These are phyloP conservation scores for Miniopterus natalensis DNA, from an alignment of 2,113 vertebrate genomes.

Conservation along the genomic window DNA sequence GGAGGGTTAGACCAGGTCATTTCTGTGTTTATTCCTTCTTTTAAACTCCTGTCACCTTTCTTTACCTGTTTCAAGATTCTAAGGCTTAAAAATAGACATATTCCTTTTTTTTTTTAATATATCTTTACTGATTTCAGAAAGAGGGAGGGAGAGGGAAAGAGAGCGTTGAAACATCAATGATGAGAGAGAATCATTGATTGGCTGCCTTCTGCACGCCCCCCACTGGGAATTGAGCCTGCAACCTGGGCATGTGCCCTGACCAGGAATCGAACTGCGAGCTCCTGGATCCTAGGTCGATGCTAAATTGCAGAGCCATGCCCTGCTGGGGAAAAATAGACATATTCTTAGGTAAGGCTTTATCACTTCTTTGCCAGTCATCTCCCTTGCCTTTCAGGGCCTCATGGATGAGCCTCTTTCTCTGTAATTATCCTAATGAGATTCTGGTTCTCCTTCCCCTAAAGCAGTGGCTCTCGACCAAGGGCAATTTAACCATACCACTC, in stretches of 20 bases:
- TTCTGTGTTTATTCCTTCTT: conserved; percentile 20
- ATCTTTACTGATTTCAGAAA: too few relatives aligned
- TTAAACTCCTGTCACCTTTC: background rate
- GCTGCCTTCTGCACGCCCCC: too few relatives aligned
- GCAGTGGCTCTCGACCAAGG: background rate
- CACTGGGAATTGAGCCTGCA: too few relatives aligned
- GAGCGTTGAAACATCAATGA: too few relatives aligned
- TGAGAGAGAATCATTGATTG: too few relatives aligned
- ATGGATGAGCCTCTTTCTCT: background rate
- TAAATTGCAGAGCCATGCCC: too few relatives aligned
- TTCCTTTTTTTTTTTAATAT: background rate
- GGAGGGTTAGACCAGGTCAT: background rate
- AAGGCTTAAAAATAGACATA: conserved; percentile 6
- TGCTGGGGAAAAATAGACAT: background rate
- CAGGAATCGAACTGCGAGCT: too few relatives aligned
- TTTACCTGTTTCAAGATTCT: conserved; percentile 17
- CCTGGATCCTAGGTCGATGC: too few relatives aligned
- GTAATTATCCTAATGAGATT: background rate
- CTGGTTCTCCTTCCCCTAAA: background rate
- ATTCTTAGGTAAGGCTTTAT: background rate
- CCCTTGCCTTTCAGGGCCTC: background rate
- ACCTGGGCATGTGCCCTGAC: too few relatives aligned
- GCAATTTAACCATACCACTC: background rate
- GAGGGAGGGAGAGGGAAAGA: too few relatives aligned
- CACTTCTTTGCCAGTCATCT: background rate